Evolutionary conservation across 1,140 invertebrate species (phyloP).

Genomic region (Drosophila sp.): DNA sequence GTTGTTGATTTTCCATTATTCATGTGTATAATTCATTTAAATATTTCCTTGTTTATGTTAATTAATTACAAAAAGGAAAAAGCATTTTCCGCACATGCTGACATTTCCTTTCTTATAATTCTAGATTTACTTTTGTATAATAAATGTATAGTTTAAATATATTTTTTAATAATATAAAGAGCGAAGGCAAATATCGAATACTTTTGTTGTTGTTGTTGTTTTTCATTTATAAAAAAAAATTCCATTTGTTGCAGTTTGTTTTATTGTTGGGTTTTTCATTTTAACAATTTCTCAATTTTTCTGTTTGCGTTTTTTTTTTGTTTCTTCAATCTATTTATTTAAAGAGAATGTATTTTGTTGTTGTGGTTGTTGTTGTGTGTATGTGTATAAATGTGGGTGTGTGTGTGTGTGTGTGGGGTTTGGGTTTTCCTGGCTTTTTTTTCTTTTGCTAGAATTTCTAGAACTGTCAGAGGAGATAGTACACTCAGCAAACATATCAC

Average conservation of each 20-base stretch:
- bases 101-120: slow-evolving; percentile 27
- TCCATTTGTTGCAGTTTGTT: slow-evolving; percentile 56
- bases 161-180: slow-evolving; percentile 68
- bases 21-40: slow-evolving; percentile 78
- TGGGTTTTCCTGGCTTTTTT: slow-evolving; percentile 1
- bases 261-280: slow-evolving; percentile 13
- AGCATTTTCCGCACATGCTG: slow-evolving; percentile 25
- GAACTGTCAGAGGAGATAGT: slow-evolving; percentile 57
- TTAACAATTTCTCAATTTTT: slow-evolving; percentile 1
- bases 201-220: slow-evolving; percentile 73
- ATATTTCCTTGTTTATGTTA: slow-evolving; percentile 69
- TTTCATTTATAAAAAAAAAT: slow-evolving; percentile 58
- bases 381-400: slow-evolving; percentile 24
- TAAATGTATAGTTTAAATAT: slow-evolving; percentile 43
- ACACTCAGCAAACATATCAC: slow-evolving; percentile 65
- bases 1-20: slow-evolving; percentile 21
- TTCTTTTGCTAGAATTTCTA: slow-evolving; percentile 36
- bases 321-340: slow-evolving; percentile 27
- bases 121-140: slow-evolving; percentile 28
- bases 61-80: slow-evolving; percentile 46
- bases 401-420: slow-evolving; percentile 13
- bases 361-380: slow-evolving; percentile 6
- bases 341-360: slow-evolving; percentile 52
- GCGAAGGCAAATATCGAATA: slow-evolving; percentile 80
- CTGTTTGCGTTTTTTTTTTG: slow-evolving; percentile 12